Base-by-base conservation (phyloP, 2,888 invertebrate species). In the Steinernema carpocapsae region DNA sequence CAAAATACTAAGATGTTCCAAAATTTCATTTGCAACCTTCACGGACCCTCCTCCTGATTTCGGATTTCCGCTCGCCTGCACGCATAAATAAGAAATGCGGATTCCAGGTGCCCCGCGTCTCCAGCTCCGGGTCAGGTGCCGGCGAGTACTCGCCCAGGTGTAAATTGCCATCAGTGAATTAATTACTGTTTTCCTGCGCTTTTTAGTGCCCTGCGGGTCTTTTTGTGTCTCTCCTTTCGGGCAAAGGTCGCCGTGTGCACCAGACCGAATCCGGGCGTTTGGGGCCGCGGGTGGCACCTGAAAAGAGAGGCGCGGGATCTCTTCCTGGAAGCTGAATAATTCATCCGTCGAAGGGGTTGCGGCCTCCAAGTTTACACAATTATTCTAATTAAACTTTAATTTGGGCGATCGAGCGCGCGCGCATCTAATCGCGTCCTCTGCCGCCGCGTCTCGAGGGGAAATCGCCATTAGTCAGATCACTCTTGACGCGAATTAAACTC, bases 401-500 rank as follows among this genome's bases (percentile, higher is more conserved):
- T 64, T 64, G 32, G 32, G 29, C 32, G 32, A 32, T 64, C 64
- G 64, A 24, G 64, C 64, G 64, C 64, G 64, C 64, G 64, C 64
- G 32, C 32, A 32, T 64, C 64, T 56, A 56, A 56, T 26, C 56
- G 56, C 56, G 64, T 32, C 37, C 37, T 37, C 37, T 37, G 26
- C 32, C 26, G 64, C 37, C 4, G 37, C 37, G 64, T 64, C 64
- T 26, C 64, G 64, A 29, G 64, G 64, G 64, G 64, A 64, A 64
- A 64, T 64, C 64, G 64, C 64, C 64, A 64, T 64, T 64, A 64
- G 64, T 17, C 64, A 29, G 64, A 64, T 64, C 64, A 48, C 64
- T 64, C 64, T 64, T 29, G 64, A 26, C 32, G 37, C 64, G 64
- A 64, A 48, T 19, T 17, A 48, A 48, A 48, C 48, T 48, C 29